Evolutionary conservation across 2,113 vertebrate species (phyloP).

Genomic region (Oceanites oceanicus): DNA sequence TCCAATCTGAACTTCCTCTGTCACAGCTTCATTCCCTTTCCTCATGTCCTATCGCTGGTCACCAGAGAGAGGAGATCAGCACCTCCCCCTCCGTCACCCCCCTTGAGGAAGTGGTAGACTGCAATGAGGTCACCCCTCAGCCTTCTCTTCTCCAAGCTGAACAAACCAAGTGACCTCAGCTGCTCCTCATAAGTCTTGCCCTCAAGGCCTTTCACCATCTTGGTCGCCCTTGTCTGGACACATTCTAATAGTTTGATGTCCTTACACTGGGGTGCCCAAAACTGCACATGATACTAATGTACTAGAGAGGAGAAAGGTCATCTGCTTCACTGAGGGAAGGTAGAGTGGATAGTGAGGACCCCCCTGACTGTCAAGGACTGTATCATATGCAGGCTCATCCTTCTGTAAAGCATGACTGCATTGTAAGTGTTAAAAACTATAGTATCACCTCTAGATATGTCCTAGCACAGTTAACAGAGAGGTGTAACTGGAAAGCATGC

Average conservation of each 20-base stretch:
- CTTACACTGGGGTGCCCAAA: rapidly evolving
- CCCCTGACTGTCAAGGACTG: background rate
- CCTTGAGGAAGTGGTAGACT: background rate
- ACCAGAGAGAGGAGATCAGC: background rate
- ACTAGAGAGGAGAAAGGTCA: background rate
- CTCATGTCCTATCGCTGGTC: background rate
- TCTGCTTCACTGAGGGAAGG: background rate
- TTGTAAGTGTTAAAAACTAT: background rate
- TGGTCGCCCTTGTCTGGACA: background rate
- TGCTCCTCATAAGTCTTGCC: background rate
- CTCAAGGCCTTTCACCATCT: background rate
- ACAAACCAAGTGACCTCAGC: background rate
- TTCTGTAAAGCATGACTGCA: background rate
- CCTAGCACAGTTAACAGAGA: background rate
- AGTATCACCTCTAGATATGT: background rate
- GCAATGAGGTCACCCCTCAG: background rate
- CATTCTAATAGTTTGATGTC: background rate
- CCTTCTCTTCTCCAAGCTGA: background rate
- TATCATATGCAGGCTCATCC: background rate
- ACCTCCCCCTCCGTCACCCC: background rate
- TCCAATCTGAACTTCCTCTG: background rate
- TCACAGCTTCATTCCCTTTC: background rate
- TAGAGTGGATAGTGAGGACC: background rate
- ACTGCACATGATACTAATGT: background rate
- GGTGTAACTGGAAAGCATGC: background rate